Conservation (phyloP, 1,140 invertebrate genomes). For the Marisa cornuarietis region DNA sequence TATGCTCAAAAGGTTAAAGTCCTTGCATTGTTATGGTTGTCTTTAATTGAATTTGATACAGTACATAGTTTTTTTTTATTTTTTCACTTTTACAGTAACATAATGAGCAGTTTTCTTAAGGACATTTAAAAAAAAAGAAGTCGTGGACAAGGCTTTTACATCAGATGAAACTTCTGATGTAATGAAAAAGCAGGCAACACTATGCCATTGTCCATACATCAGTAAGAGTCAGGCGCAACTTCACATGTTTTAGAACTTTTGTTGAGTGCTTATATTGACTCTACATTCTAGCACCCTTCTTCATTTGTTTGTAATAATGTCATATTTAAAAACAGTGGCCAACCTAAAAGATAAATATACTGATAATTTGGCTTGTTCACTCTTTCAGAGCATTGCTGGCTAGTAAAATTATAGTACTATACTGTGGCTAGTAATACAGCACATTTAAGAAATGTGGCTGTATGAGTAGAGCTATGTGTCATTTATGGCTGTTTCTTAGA, state of each 20-base stretch:
- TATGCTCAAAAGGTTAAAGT: slow-evolving; percentile 75
- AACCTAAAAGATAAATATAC: too few relatives aligned
- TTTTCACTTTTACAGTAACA: not conserved
- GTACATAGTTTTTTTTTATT: not conserved
- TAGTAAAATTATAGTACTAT: too few relatives aligned
- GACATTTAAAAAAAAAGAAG: not conserved
- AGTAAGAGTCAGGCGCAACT: slow-evolving; percentile 6
- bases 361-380: too few relatives aligned
- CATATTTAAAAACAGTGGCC: too few relatives aligned
- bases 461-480: not conserved
- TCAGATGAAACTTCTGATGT: not conserved
- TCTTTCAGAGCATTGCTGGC: too few relatives aligned
- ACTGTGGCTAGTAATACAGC: too few relatives aligned
- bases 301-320: too few relatives aligned
- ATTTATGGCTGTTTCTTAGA: not conserved
- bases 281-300: too few relatives aligned
- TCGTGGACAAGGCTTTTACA: not conserved
- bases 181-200: not conserved
- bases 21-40: not conserved
- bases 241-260: not conserved
- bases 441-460: not conserved
- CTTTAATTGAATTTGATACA: not conserved
- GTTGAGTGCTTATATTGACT: too few relatives aligned
- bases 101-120: not conserved
- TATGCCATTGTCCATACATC: slow-evolving; percentile 14